These are phyloP conservation scores for Rhopalosiphum maidis DNA, from an alignment of 1,140 invertebrate species.

Conservation along the genomic window DNA sequence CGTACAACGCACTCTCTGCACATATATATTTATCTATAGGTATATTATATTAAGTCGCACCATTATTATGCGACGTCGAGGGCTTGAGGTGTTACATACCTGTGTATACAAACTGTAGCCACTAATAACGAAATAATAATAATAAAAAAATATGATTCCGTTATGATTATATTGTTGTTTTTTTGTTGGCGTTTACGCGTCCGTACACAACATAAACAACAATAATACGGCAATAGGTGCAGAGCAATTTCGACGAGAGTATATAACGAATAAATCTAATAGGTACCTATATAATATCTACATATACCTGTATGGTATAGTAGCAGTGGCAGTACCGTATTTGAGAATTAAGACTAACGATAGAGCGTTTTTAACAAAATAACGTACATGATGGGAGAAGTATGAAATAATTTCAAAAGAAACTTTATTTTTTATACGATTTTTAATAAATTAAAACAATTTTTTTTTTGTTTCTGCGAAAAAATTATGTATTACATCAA, in stretches of 20 bases:
- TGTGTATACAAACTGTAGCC: background rate
- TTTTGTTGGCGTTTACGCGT: background rate
- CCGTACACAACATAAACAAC: conserved; percentile 8
- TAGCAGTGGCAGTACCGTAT: too few relatives aligned
- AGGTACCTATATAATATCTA: too few relatives aligned
- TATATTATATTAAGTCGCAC: background rate
- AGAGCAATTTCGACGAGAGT: background rate
- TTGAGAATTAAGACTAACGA: background rate
- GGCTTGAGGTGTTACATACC: background rate
- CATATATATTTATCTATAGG: background rate
- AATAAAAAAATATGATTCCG: conserved; percentile 11
- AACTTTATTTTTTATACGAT: background rate
- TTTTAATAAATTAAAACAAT: background rate
- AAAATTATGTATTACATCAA: background rate
- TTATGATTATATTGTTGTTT: conserved; percentile 13
- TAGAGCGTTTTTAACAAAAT: background rate
- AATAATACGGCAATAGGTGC: background rate
- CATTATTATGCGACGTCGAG: background rate
- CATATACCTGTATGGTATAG: too few relatives aligned
- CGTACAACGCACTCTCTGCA: background rate
- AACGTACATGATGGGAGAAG: background rate
- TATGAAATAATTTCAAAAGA: background rate
- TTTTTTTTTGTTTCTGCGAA: background rate
- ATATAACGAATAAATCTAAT: background rate
- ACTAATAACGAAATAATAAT: background rate